Percentiles rank a stretch among this genome's conserved stretches.
Conservation (phyloP, 2,113 vertebrate genomes). For the Gopherus flavomarginatus region DNA sequence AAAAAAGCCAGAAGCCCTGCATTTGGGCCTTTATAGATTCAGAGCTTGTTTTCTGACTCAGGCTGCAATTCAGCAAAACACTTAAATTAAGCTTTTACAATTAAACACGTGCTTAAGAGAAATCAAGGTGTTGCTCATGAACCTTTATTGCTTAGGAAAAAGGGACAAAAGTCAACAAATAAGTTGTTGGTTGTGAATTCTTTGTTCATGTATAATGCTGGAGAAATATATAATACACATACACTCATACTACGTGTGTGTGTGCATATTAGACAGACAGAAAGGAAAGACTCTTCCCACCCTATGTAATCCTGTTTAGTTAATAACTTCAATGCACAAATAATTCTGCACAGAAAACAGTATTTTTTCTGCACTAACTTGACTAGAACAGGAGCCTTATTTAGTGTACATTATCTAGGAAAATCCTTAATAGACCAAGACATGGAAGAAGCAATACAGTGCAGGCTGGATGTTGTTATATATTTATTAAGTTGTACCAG, state of each 20-base stretch:
- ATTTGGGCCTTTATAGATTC: background rate
- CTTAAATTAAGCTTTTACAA: too few species aligned
- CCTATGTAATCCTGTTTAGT: background rate
- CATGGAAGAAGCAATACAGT: background rate
- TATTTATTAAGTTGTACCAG: constrained; percentile 77
- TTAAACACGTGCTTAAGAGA: background rate
- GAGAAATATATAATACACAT: background rate
- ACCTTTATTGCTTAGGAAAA: background rate
- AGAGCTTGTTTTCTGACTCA: background rate
- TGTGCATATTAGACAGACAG: background rate
- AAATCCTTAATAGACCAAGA: constrained; percentile 51
- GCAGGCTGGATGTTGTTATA: constrained; percentile 67
- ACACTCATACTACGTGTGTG: background rate
- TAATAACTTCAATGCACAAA: background rate
- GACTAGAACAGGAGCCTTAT: background rate
- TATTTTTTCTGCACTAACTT: background rate
- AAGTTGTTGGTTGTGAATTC: accelerated
- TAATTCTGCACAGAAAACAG: constrained; percentile 20
- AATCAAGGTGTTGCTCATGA: background rate
- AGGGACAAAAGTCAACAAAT: background rate
- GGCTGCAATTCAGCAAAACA: background rate
- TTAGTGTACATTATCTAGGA: constrained; percentile 36
- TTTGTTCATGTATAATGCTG: background rate
- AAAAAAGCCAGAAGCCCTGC: background rate
- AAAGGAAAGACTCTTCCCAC: background rate